Conservation (phyloP, 64 coral and sea anemone genomes). For the Stichodactyla mertensii region DNA sequence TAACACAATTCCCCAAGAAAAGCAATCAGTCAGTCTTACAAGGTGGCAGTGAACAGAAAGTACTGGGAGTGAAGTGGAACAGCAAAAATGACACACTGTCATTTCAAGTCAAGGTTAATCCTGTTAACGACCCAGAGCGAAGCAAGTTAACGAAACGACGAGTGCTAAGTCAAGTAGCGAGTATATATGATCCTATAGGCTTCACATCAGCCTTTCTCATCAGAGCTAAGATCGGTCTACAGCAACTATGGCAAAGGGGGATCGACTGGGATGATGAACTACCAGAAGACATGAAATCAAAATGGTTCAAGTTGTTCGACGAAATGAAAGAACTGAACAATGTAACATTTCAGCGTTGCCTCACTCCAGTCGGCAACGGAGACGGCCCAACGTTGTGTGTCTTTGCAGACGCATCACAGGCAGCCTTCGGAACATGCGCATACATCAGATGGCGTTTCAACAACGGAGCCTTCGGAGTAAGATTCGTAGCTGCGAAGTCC, state of each 20-base stretch:
- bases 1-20: too few relatives aligned
- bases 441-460: not conserved
- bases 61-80: conserved; percentile 29
- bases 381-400: conserved; percentile 5
- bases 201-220: conserved; percentile 20
- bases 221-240: conserved; percentile 26
- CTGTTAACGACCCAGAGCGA: not conserved
- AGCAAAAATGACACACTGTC: conserved; percentile 3
- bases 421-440: conserved; percentile 44
- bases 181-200: conserved; percentile 38
- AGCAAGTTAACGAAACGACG: conserved; percentile 34
- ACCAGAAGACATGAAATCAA: not conserved
- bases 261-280: conserved; percentile 24
- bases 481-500: conserved; percentile 45
- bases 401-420: conserved; percentile 38
- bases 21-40: too few relatives aligned
- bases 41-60: not conserved
- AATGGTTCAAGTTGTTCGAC: not conserved
- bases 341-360: conserved; percentile 20
- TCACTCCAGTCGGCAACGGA: not conserved
- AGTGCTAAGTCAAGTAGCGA: not conserved
- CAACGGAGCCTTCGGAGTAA: conserved; percentile 11
- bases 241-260: conserved; percentile 27
- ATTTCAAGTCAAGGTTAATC: not conserved
- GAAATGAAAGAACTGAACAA: conserved; percentile 34